These are phyloP conservation scores for Sebastes elongatus DNA, from an alignment of 2,797 vertebrate species.

Conservation along the genomic window DNA sequence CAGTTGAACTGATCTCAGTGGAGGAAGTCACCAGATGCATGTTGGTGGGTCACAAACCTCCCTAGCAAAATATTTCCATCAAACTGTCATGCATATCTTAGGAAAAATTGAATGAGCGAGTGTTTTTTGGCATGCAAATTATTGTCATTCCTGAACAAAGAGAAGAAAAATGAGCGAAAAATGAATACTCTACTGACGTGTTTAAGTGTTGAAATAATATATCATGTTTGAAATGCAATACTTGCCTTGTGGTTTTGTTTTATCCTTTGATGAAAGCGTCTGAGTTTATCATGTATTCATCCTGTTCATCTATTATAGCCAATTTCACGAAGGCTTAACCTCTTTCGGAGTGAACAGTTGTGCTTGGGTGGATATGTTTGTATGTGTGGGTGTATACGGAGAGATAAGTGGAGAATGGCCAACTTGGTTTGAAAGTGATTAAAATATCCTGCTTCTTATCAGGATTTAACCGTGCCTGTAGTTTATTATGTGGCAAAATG, in stretches of 20 bases:
- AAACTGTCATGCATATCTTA: background rate
- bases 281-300: background rate
- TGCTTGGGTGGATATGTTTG: conserved; percentile 32
- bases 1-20: background rate
- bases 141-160: background rate
- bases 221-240: background rate
- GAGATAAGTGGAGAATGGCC: conserved; percentile 11
- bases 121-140: background rate
- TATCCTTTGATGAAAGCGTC: background rate
- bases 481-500: background rate
- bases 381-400: conserved; percentile 10
- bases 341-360: background rate
- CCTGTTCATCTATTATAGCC: background rate
- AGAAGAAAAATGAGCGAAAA: background rate
- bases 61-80: background rate
- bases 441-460: conserved; percentile 11
- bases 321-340: background rate
- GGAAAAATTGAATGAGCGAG: background rate
- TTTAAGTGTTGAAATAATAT: background rate
- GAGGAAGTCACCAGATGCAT: background rate
- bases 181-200: background rate
- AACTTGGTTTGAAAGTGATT: background rate
- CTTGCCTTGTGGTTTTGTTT: background rate
- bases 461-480: background rate
- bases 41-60: background rate